These are phyloP conservation scores for Austrolebias charrua DNA, from an alignment of 2,797 vertebrate species.

Conservation along the genomic window DNA sequence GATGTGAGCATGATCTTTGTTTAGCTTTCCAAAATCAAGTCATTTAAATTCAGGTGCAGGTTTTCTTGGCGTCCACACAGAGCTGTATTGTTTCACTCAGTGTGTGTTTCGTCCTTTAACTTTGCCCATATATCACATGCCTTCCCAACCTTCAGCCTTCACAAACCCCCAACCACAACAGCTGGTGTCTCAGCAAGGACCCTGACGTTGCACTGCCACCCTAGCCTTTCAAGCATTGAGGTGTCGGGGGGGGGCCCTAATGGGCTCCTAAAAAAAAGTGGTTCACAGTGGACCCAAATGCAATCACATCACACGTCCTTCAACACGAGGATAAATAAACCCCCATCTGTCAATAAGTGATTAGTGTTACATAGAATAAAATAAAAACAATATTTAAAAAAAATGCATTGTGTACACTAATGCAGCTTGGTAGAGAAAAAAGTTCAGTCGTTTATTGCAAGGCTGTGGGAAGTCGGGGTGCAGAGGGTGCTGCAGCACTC, in stretches of 20 bases:
- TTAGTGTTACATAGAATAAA: slow-evolving; percentile 9
- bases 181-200: slow-evolving; percentile 67
- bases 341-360: not conserved
- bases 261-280: slow-evolving; percentile 48
- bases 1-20: not conserved
- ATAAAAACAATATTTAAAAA: not conserved
- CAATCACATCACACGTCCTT: slow-evolving; percentile 20
- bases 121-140: slow-evolving; percentile 64
- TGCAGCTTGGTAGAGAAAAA: too few relatives aligned
- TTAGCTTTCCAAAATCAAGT: not conserved
- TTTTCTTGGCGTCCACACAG: slow-evolving; percentile 16
- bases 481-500: too few relatives aligned
- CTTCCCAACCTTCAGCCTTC: slow-evolving; percentile 43
- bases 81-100: slow-evolving; percentile 21
- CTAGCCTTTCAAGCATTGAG: slow-evolving; percentile 61
- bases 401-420: not conserved
- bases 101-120: slow-evolving; percentile 48
- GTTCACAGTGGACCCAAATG: slow-evolving; percentile 32
- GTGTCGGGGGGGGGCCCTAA: slow-evolving; percentile 61
- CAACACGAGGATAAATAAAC: slow-evolving; percentile 28
- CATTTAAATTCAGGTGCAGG: slow-evolving; percentile 18
- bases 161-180: slow-evolving; percentile 67
- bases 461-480: too few relatives aligned
- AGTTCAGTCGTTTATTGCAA: too few relatives aligned
- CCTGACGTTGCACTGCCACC: slow-evolving; percentile 57